Evolutionary conservation across 2,113 vertebrate genomes (phyloP), one percentile per base, ranked within the genome.

Genomic region (Cacatua alba): DNA sequence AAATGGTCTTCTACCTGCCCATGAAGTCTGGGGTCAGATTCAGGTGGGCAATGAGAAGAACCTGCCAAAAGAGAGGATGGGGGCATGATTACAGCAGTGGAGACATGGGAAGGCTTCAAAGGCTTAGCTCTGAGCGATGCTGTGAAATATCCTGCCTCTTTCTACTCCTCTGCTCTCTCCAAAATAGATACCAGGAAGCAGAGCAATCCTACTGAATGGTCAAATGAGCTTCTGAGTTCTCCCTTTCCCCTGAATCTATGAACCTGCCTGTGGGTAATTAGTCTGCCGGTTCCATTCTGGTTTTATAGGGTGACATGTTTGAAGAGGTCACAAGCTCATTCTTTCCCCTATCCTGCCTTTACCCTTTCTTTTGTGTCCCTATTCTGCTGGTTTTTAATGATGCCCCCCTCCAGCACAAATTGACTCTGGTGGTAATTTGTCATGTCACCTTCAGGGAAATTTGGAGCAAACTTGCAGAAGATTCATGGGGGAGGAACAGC

Each of bases 361-460:
- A 75, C 49, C 33, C 23, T 68, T 69, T 83, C 62, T 70, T 62
- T 68, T 81, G 17, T 78, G 60, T 84, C 65, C 69, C 70, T 67
- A 79, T 76, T 88, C 69, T 71, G 77, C 72, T 96, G 20, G 1
- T 49, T 93, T 97, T 94, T 94, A 96, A 96, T 91, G 86, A 91
- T 86, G 89, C 84, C 68, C 75, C 97, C 64, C 92, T 97, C 88
- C 79, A 82, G 91, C 86, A 95, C 75, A 92, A 95, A 95, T 92
- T 89, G 91, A 95, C 90, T 97, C 20, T 17, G 63, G 65, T 5
- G 15, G 96, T 90, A 96, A 97, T 97, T 97, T 95, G 76, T 97
- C 97, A 97, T 96, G 96, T 97, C 97, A 88, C 71, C 68, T 95
- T 95, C 92, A 90, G 92, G 94, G 95, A 97, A 95, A 96, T 96